These are phyloP conservation scores for Acrossocheilus fasciatus DNA, from an alignment of 2,797 vertebrate genomes.

Conservation along the genomic window DNA sequence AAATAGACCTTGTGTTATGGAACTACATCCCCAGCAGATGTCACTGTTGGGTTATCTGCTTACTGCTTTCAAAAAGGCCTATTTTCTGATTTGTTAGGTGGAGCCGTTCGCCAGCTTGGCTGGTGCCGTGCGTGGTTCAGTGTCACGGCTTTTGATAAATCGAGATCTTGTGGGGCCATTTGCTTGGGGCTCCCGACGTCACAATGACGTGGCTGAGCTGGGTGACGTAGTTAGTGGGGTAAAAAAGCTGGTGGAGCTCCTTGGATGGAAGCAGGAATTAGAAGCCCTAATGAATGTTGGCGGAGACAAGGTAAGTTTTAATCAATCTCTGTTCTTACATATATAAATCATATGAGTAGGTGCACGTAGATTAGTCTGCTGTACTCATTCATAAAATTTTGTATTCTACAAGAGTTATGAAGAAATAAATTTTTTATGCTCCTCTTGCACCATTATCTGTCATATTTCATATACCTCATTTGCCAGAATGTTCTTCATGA, in stretches of 20 bases:
- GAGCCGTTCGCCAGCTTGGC: constrained; percentile 95
- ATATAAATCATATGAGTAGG: not conserved
- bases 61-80: not conserved
- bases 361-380: constrained; percentile 2
- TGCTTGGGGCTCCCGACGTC: constrained; percentile 65
- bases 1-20: not conserved
- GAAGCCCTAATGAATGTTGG: constrained; percentile 71
- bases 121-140: constrained; percentile 77
- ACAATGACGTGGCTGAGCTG: constrained; percentile 82
- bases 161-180: constrained; percentile 89
- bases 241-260: constrained; percentile 79
- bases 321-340: not conserved
- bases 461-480: not conserved
- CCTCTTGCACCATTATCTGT: not conserved
- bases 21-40: constrained; percentile 35
- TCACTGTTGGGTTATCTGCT: constrained; percentile 10
- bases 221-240: constrained; percentile 87
- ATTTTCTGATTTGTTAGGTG: constrained; percentile 77
- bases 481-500: not conserved
- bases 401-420: constrained; percentile 24
- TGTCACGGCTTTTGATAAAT: constrained; percentile 92
- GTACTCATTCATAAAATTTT: not conserved
- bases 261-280: constrained; percentile 88
- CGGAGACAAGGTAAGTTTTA: constrained; percentile 58
- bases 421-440: not conserved